Base-by-base conservation (phyloP, 2,888 invertebrate species). In the Sphinx pinastri region DNA sequence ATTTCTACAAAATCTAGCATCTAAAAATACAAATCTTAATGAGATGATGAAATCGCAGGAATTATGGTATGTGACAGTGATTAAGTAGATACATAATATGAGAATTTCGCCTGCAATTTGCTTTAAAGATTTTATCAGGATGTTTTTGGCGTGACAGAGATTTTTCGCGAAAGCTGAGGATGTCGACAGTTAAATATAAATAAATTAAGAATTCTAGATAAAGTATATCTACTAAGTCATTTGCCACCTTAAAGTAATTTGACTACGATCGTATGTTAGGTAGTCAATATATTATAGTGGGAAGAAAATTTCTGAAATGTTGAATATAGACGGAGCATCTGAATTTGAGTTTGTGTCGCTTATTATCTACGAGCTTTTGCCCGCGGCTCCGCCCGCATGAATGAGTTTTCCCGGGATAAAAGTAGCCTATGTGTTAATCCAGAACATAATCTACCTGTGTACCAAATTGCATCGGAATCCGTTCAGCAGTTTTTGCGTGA, bases 101-200 rank as follows among this genome's bases (percentile, higher is more conserved):
- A 63, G 49, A 49, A 63, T 63, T 63, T 63, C 63, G 63, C 19
- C 47, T 63, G 63, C 63, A 63, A 63, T 63, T 63, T 63, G 49
- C 63, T 63, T 63, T 63, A 19, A 63, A 63, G 63, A 63, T 63
- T 4, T 49, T 49, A 63, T 63, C 63, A 47, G 55, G 10, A 55
- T 12, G 55, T 19, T 3, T 49, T 31, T 6, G 31, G 14, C 58
- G 38, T 38, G 58, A 59, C 16, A 19, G 16, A 49, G 11, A 49
- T 63, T 63, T 16, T 63, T 55, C 19, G 19, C 12, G 19, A 63
- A 49, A 63, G 13, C 10, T 16, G 11, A 45, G 8, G n/a, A 10
- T 63, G 19, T 63, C 16, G 47, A 10, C 16, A n/a, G 1, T n/a
- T 47, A 45, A n/a, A 16, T 54, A 52, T 6, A 13, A 13, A 13